Evolutionary conservation across 2,113 vertebrate species (phyloP).

Genomic region (Phaethon lepturus): DNA sequence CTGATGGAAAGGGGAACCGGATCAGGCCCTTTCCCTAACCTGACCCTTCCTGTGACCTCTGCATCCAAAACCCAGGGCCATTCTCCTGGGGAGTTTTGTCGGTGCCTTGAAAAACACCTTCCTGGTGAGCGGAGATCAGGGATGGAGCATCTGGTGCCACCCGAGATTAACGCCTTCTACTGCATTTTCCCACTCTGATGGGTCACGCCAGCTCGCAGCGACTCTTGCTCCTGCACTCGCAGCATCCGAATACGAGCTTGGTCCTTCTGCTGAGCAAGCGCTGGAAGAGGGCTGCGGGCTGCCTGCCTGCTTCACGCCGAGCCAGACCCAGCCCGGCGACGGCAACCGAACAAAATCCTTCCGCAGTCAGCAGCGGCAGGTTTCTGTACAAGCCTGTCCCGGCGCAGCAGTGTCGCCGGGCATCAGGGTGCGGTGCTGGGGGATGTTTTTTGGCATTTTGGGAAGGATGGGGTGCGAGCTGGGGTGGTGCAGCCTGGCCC

Average conservation of each 20-base stretch:
- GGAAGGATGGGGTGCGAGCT: background rate
- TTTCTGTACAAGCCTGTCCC: background rate
- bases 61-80: background rate
- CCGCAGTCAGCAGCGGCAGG: background rate
- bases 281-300: background rate
- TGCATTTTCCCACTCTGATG: background rate
- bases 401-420: background rate
- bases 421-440: rapidly evolving
- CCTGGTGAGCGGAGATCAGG: background rate
- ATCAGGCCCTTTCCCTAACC: background rate
- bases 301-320: rapidly evolving
- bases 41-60: background rate
- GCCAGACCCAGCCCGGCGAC: background rate
- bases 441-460: rapidly evolving
- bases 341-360: background rate
- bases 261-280: background rate
- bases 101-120: background rate
- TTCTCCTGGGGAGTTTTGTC: background rate
- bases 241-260: rapidly evolving
- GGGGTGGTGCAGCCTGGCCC: background rate
- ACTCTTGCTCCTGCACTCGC: background rate
- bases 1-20: background rate
- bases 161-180: background rate
- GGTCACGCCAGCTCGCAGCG: rapidly evolving
- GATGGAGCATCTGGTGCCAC: background rate